phyloP scores from a whole-genome alignment of 2,797 vertebrate species.

The Limnodromus scolopaceus region DNA sequence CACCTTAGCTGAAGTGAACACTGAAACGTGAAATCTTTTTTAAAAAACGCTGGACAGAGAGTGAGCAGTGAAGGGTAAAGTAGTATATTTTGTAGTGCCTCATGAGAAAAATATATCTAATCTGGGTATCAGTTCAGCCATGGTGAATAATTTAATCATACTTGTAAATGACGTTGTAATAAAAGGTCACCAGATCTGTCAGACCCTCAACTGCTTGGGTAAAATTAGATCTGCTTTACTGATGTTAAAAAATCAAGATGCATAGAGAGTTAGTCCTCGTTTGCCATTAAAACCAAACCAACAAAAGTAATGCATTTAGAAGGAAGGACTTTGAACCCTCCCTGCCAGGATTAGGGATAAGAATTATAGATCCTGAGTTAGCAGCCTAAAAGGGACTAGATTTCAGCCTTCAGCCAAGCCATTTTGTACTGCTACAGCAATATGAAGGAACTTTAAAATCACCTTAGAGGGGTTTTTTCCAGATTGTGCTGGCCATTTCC shows the following conservation, averaged over 20 bases:
- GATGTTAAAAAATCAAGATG: not conserved
- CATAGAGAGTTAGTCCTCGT: not conserved
- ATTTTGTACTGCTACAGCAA: not conserved
- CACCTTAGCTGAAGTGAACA: constrained; percentile 41
- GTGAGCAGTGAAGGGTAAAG: not conserved
- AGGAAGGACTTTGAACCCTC: not conserved
- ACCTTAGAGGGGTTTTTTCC: not conserved
- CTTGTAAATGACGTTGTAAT: constrained; percentile 54
- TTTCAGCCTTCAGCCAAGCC: not conserved
- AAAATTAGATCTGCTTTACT: constrained; percentile 47
- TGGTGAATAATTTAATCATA: constrained; percentile 69
- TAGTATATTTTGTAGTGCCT: constrained; percentile 27
- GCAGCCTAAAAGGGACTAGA: not conserved
- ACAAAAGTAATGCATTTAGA: not conserved
- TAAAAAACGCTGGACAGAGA: not conserved
- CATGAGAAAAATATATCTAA: constrained; percentile 41
- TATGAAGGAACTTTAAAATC: not conserved
- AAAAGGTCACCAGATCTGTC: constrained; percentile 65
- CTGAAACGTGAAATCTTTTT: constrained; percentile 27
- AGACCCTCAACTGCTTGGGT: not conserved
- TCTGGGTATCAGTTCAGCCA: constrained; percentile 4
- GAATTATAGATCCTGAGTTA: not conserved
- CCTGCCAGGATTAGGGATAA: not conserved
- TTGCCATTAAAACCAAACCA: not conserved
- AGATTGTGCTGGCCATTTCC: not conserved